Evolutionary conservation across 2,888 invertebrate genomes (phyloP).

Genomic region (Brenthis ino): DNA sequence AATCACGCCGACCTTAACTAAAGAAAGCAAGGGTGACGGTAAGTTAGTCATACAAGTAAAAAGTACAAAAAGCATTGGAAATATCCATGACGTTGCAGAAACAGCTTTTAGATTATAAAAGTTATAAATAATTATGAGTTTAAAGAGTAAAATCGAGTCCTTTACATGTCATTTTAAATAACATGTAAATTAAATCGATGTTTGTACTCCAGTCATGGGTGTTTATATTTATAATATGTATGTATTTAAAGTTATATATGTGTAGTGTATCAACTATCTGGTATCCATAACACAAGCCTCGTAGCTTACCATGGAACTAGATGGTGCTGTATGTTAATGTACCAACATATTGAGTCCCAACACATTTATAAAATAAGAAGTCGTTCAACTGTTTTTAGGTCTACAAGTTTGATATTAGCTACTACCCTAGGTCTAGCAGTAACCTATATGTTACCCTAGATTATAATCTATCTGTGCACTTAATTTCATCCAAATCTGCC

Average conservation of each 20-base stretch:
- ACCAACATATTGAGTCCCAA: too few species aligned
- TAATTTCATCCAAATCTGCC: background rate
- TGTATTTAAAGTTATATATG: too few species aligned
- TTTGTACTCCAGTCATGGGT: too few species aligned
- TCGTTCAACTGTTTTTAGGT: too few species aligned
- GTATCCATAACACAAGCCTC: too few species aligned
- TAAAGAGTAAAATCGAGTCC: background rate
- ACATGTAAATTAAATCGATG: too few species aligned
- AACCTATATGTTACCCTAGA: background rate
- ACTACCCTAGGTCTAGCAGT: background rate
- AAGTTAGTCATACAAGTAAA: constrained; percentile 16
- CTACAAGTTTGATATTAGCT: background rate
- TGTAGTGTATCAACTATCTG: too few species aligned
- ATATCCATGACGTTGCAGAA: constrained; percentile 5
- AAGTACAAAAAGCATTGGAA: constrained; percentile 1
- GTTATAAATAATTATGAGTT: background rate
- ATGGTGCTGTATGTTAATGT: too few species aligned
- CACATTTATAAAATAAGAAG: too few species aligned
- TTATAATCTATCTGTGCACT: background rate
- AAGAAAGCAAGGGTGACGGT: constrained; percentile 34
- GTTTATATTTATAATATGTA: too few species aligned
- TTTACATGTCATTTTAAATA: too few species aligned
- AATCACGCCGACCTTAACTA: constrained; percentile 26
- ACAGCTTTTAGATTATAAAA: constrained; percentile 3
- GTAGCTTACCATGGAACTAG: too few species aligned